Base-by-base conservation (phyloP, 1,140 invertebrate genomes). In the Acromyrmex charruanus region DNA sequence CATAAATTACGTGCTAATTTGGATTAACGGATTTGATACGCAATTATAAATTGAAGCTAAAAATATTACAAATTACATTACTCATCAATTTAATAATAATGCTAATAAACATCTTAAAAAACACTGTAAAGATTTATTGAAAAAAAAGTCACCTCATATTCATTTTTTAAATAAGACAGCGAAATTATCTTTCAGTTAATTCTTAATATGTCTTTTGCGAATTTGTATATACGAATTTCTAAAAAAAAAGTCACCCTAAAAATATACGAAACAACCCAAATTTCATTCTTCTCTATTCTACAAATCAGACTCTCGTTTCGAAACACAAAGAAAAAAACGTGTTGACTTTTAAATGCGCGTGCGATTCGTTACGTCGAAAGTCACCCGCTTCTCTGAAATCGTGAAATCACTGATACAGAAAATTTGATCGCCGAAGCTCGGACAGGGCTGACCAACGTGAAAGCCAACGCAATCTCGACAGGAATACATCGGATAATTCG, bases 341-440 rank as follows among this genome's bases (percentile, higher is more conserved):
- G 21, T 82, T 61, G 55, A 72, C 35, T 72, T 72, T 82, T 14
- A 59, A 74, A 82, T 74, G 39, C 53, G 80, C 68, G 21, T 61
- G 80, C 21, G 35, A 74, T 39, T 82, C 55, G 69, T 82, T 59
- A 74, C 55, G 80, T 14, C 25, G 25, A 51, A 31, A 82, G 39
- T 84, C 69, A 61, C 55, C 55, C 55, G 12, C 18, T 10, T 39
- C 25, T n/a, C 25, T n/a, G 14, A 61, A 61, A 84, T 84, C 80
- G 55, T 59, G 44, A 25, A 61, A 75, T 84, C 28, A 61, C 39
- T 55, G 55, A 75, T 61, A 61, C 35, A 59, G 68, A 75, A 84
- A 84, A 84, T 84, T 84, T 65, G 77, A 80, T 68, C 63, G 63
- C 10, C 58, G 12, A 49, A 72, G 35, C 12, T 59, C 69, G n/a